Base-by-base conservation (phyloP, 2,113 vertebrate species). In the Pithys albifrons region DNA sequence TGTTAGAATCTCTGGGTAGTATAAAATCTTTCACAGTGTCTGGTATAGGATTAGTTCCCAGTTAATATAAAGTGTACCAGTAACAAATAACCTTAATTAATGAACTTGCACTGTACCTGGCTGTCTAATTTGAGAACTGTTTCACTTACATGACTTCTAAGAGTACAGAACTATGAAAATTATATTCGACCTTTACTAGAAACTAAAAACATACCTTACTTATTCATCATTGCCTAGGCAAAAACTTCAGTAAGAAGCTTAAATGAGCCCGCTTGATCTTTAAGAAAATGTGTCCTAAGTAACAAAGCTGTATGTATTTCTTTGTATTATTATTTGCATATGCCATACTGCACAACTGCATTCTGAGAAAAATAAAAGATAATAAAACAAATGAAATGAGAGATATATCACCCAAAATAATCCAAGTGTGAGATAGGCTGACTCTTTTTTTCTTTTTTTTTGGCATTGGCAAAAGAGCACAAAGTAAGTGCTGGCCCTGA, bases 401-500 rank as follows among this genome's bases (percentile, higher is more conserved):
- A 97, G 95, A 94, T 95, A 91, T 88, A 97, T 97, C 95, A 96
- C 95, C 93, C 95, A 94, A 97, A 98, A 95, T 97, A 97, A 96
- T 89, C 80, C 95, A 96, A 96, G 95, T 97, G 88, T 97, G 94
- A 98, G 97, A 96, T 96, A 96, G 86, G 87, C 91, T 97, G 79
- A 85, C 43, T 96, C 54, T 77, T 75, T 78, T 88, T 80, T 43
- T 91, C 70, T 37, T 80, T 91, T 94, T 88, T 95, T 93, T 91
- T 92, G 81, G 96, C 97, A 93, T 97, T 97, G 97, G 97, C 97
- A 97, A 89, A 98, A 97, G 96, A 98, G 96, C 97, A 94, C 97
- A 95, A 76, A 97, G 96, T 96, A 91, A 93, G 97, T 98, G 97
- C 98, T 98, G 98, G 98, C 98, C 97, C 97, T 97, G 98, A 97